These are phyloP conservation scores for Harpalus rufipes DNA, from an alignment of 2,888 invertebrate genomes.

Conservation along the genomic window DNA sequence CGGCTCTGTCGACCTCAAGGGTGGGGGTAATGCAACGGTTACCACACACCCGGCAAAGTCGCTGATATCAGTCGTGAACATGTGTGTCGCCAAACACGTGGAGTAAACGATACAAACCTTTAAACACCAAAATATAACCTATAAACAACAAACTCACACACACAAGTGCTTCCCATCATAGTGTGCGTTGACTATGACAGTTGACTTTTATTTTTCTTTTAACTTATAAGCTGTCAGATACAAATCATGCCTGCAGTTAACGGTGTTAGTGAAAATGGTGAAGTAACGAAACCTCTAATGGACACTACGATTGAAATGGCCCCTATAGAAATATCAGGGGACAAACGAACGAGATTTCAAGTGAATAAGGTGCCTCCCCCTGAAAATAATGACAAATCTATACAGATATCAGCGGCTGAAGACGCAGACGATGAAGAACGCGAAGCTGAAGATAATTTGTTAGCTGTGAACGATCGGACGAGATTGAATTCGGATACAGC, in stretches of 20 bases:
- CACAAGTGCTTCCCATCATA: neutral
- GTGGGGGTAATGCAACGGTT: conserved; percentile 20
- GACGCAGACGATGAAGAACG: conserved; percentile 75
- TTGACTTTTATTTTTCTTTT: conserved; percentile 29
- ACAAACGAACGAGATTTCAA: conserved; percentile 80
- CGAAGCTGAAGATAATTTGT: conserved; percentile 77
- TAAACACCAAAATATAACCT: neutral
- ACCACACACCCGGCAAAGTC: conserved; percentile 9
- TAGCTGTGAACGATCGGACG: conserved; percentile 77
- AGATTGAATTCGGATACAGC: conserved; percentile 75
- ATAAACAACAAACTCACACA: conserved; percentile 1
- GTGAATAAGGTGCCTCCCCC: conserved; percentile 80
- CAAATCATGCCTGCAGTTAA: conserved; percentile 32
- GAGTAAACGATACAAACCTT: neutral
- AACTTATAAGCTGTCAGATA: neutral
- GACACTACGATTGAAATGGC: conserved; percentile 72
- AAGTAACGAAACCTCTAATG: conserved; percentile 56
- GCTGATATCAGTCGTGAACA: neutral
- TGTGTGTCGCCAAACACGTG: neutral
- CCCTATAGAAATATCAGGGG: conserved; percentile 69
- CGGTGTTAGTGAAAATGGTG: conserved; percentile 67
- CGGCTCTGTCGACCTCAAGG: conserved; percentile 8
- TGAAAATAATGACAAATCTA: conserved; percentile 71
- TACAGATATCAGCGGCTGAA: conserved; percentile 69
- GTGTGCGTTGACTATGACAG: conserved; percentile 52